Evolutionary conservation across 2,113 vertebrate species (phyloP), one percentile per base, ranked within the genome.

Genomic region (Aramus guarauna): DNA sequence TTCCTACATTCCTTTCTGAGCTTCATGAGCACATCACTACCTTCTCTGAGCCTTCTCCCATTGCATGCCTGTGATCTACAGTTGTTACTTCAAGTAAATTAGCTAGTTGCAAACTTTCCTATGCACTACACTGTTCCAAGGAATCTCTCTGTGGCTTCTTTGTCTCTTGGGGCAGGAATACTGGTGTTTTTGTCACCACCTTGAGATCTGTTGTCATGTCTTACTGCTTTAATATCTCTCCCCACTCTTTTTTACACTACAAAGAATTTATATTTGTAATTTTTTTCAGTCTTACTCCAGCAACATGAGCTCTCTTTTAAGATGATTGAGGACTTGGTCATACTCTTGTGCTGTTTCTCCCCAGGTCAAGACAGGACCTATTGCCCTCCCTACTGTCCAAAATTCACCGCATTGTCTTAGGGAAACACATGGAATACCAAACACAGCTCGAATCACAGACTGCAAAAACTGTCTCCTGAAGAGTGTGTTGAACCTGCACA

Each of bases 81-180:
- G 6, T 9, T 39, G 45, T 48, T 75, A 16, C 21, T 85, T 78
- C 47, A 87, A 64, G 23, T 18, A 64, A 81, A 81, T 26, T 27
- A 87, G 34, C 39, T 73, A 32, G 9, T 17, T 85, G 43, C 27
- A 91, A 75, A 68, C 34, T 52, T 90, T 60, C 23, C 52, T 85
- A 2, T 39, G 12, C 8, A 9, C 30, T 74, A 5, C 24, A 12
- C 4, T 58, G 45, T 12, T 48, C 29, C 48, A 85, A 76, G 58
- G 32, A 87, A 52, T 47, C 5, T 60, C 34, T 36, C 43, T n/a
- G 36, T 29, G 24, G 4, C 11, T 91, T 88, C 24, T 34, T 76
- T 0, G 0, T 52, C 39, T 77, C 68, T 59, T 58, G 27, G 5
- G 32, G 2, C 30, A 79, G 36, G 11, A 68, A 53, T 55, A 66